Evolutionary conservation across 2,113 vertebrate genomes (phyloP).

Genomic region (Ardeotis arabs): DNA sequence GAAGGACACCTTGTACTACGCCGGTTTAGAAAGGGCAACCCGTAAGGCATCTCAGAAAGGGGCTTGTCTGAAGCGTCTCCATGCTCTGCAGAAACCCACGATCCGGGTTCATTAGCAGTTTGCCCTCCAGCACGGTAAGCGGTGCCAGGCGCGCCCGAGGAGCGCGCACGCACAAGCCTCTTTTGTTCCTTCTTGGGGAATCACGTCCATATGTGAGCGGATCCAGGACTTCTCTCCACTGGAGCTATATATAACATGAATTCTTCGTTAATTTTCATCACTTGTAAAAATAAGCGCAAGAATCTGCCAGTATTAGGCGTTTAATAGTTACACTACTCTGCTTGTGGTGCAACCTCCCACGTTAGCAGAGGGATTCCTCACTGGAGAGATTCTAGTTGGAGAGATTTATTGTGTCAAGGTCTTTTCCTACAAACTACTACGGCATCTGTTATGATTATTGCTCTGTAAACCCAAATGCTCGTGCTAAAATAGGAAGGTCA

Average conservation of each 20-base stretch:
- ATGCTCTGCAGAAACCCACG: not conserved
- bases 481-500: not conserved
- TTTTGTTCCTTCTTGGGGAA: not conserved
- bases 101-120: not conserved
- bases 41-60: not conserved
- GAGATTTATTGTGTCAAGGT: slow-evolving; percentile 19
- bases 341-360: not conserved
- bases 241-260: not conserved
- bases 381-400: not conserved
- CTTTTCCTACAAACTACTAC: not conserved
- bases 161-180: not conserved
- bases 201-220: not conserved
- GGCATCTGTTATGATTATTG: not conserved
- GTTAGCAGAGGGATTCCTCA: not conserved
- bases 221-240: not conserved
- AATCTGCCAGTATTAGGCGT: not conserved
- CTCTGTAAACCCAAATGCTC: not conserved
- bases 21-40: not conserved
- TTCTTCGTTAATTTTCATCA: not conserved
- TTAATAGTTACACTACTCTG: not conserved
- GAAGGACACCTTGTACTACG: not conserved
- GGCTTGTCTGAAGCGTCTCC: not conserved
- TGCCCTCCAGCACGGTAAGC: not conserved
- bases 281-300: not conserved
- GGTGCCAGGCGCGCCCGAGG: not conserved